Conservation (phyloP, 2,888 invertebrate species). For the Drosophila stalkeri region DNA sequence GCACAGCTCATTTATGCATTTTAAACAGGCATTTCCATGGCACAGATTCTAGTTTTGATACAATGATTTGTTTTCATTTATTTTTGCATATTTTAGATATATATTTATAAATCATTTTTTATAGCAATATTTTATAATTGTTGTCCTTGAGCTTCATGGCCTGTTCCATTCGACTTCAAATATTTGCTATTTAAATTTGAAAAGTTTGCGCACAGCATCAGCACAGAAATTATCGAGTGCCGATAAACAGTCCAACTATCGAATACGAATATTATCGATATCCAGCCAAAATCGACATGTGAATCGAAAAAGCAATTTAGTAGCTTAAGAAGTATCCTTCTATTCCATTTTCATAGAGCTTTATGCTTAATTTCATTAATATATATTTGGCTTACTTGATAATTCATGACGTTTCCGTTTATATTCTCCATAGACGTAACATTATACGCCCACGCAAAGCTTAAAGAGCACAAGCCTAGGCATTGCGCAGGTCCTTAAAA, state of each 20-base stretch:
- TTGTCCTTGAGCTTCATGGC: too few species aligned
- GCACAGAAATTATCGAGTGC: background rate
- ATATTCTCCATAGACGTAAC: background rate
- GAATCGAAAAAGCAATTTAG: background rate
- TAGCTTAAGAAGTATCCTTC: too few species aligned
- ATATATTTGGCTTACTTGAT: background rate
- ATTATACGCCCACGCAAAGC: background rate
- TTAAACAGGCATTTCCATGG: background rate
- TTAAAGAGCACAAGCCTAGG: background rate
- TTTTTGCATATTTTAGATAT: background rate
- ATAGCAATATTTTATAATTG: too few species aligned
- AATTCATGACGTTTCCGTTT: too few species aligned
- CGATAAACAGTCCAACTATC: background rate
- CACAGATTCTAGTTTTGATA: background rate
- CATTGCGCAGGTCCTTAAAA: constrained; percentile 8
- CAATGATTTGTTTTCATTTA: background rate
- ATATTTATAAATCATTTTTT: background rate
- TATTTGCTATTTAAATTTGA: background rate
- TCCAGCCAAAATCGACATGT: background rate
- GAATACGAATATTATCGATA: background rate
- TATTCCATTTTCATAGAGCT: background rate
- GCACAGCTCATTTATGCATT: constrained; percentile 10
- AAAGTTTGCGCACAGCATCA: constrained; percentile 13
- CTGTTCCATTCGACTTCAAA: too few species aligned
- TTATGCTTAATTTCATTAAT: background rate